These are phyloP conservation scores for Sebastolobus alascanus DNA, from an alignment of 2,797 vertebrate genomes.

Conservation along the genomic window DNA sequence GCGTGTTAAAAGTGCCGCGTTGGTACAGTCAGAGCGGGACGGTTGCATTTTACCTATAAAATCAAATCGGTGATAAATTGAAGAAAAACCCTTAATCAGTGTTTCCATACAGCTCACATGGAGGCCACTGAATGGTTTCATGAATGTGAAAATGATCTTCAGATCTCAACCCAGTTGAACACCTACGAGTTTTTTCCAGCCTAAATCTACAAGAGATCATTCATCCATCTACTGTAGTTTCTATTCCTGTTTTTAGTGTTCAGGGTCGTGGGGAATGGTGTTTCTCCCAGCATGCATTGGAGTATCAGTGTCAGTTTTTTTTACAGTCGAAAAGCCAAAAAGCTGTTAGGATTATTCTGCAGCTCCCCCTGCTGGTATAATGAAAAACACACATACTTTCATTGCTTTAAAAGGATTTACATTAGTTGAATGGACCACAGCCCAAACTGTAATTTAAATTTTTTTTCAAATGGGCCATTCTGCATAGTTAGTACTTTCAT, in stretches of 20 bases:
- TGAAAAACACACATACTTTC: no score
- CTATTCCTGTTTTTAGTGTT: no score
- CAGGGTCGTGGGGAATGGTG: no score
- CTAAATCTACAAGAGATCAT: neutral
- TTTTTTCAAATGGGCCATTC: no score
- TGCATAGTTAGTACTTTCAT: no score
- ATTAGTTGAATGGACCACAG: no score
- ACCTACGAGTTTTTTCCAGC: no score
- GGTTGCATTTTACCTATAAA: no score
- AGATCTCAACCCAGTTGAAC: no score
- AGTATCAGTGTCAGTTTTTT: neutral
- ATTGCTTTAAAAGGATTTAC: no score
- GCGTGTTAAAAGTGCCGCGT: neutral
- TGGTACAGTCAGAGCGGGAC: neutral
- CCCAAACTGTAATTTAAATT: no score
- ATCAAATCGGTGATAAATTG: neutral
- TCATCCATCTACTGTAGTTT: neutral
- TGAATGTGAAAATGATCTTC: no score
- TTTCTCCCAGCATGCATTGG: neutral
- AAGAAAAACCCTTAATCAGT: neutral
- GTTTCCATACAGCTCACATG: neutral
- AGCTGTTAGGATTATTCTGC: neutral
- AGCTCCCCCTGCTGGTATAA: slow-evolving; percentile 6
- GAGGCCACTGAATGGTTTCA: neutral
- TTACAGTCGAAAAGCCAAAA: neutral